These are phyloP conservation scores for Ctenopoma kingsleyae DNA, from an alignment of 2,797 vertebrate genomes.

Conservation along the genomic window DNA sequence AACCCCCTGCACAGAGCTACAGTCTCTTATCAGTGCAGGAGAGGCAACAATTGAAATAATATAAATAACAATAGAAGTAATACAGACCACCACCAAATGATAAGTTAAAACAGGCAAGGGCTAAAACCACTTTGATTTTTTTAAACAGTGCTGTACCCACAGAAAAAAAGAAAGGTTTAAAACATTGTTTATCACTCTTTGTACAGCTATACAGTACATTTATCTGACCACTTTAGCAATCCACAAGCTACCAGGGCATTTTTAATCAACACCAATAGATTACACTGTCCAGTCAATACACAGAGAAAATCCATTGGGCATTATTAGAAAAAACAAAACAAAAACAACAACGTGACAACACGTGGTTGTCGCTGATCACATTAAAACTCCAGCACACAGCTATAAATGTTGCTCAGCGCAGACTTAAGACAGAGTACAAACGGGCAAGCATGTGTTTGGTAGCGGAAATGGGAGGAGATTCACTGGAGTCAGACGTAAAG, in stretches of 20 bases:
- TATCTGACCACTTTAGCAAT: constrained; percentile 84
- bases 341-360: constrained; percentile 65
- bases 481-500: constrained; percentile 52
- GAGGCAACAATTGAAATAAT: constrained; percentile 85
- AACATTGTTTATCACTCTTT: constrained; percentile 83
- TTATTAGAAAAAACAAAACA: constrained; percentile 44
- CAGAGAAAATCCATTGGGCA: constrained; percentile 79
- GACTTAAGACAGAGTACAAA: constrained; percentile 59
- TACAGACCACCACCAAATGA: constrained; percentile 88
- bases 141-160: constrained; percentile 85
- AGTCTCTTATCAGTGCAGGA: constrained; percentile 87
- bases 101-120: constrained; percentile 87
- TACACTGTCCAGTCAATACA: constrained; percentile 83
- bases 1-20: constrained; percentile 86
- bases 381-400: constrained; percentile 73
- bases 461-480: constrained; percentile 33
- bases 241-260: constrained; percentile 85
- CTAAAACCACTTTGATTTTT: constrained; percentile 83
- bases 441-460: constrained; percentile 64
- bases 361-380: constrained; percentile 71
- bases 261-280: constrained; percentile 83
- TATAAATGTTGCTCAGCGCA: constrained; percentile 65
- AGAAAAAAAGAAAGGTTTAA: constrained; percentile 80
- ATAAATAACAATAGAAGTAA: constrained; percentile 85
- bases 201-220: constrained; percentile 85